A percentile compares a stretch with the other conserved stretches of the same genome.
These are phyloP conservation scores for Ophiodon elongatus DNA, from an alignment of 2,113 vertebrate genomes.

Conservation along the genomic window DNA sequence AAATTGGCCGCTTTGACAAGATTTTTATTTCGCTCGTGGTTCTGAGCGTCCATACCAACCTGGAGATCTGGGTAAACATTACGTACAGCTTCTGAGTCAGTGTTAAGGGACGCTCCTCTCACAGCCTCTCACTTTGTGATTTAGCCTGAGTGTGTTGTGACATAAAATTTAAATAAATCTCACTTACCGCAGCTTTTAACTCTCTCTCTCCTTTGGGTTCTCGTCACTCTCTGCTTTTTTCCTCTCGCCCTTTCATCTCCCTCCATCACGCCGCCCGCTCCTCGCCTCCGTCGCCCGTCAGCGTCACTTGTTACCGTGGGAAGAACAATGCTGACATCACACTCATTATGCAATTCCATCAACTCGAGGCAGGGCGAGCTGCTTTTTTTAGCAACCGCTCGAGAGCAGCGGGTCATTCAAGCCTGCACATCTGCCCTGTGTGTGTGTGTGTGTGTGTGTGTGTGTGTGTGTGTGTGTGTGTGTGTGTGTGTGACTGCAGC, in stretches of 20 bases:
- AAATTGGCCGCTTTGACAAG: neutral
- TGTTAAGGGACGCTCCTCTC: neutral
- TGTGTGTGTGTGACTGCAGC: slow-evolving; percentile 5
- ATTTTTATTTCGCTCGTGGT: neutral
- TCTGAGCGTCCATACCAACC: slow-evolving; percentile 7
- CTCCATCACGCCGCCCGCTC: neutral
- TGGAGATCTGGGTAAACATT: slow-evolving; percentile 11
- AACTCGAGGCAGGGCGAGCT: slow-evolving; percentile 15
- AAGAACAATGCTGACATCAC: slow-evolving; percentile 79
- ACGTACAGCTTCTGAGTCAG: slow-evolving; percentile 1
- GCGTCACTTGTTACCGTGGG: slow-evolving; percentile 75
- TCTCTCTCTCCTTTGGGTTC: slow-evolving; percentile 28
- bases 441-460: slow-evolving; percentile 4
- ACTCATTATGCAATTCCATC: slow-evolving; percentile 75
- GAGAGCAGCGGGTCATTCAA: slow-evolving; percentile 49
- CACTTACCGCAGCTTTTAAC: slow-evolving; percentile 3
- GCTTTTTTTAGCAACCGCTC: slow-evolving; percentile 71
- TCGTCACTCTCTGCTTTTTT: slow-evolving; percentile 15
- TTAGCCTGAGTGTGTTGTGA: slow-evolving; percentile 6
- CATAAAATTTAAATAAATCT: neutral
- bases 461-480: neutral
- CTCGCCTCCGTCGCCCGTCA: slow-evolving; percentile 16
- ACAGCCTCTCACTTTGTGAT: slow-evolving; percentile 19
- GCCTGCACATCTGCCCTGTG: slow-evolving; percentile 57
- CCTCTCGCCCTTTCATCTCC: slow-evolving; percentile 2